Percentiles rank a stretch among this genome's conserved stretches.
These are phyloP conservation scores for Craterocephalus amniculus DNA, from an alignment of 2,797 vertebrate genomes.

Conservation along the genomic window DNA sequence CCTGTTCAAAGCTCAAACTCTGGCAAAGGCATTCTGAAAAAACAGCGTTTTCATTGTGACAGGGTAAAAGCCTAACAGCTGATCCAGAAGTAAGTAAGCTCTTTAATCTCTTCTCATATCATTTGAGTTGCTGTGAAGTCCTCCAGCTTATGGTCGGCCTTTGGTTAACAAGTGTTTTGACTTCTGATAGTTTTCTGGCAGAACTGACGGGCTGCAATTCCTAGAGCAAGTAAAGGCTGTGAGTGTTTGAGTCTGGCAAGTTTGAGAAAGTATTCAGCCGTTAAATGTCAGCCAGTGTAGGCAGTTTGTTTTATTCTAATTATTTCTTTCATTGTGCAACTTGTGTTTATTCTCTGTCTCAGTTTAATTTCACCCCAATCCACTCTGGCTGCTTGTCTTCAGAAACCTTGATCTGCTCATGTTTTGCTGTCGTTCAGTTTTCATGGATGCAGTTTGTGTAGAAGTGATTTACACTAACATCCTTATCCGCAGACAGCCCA, in stretches of 20 bases:
- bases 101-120: neutral
- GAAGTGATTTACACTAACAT: neutral
- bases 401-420: conserved; percentile 20
- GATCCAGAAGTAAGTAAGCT: conserved; percentile 43
- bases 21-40: conserved; percentile 17
- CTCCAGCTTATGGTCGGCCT: neutral
- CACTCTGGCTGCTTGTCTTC: neutral
- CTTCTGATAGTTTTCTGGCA: neutral
- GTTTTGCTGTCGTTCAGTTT: conserved; percentile 7
- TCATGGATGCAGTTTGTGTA: conserved; percentile 4
- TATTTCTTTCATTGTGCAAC: conserved; percentile 7
- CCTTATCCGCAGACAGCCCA: neutral
- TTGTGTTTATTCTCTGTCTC: neutral
- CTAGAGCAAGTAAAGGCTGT: neutral
- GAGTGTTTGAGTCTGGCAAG: neutral
- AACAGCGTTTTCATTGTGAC: conserved; percentile 15
- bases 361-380: neutral
- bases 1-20: conserved; percentile 76
- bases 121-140: neutral
- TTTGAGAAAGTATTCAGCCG: conserved; percentile 5
- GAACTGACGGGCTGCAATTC: neutral
- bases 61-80: conserved; percentile 5
- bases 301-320: neutral
- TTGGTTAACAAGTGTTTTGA: neutral
- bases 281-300: conserved; percentile 37